A percentile compares a stretch with the other conserved stretches of the same genome.
Evolutionary conservation across 92 coral and sea anemone species (phyloP).

Genomic region (Porites rus): DNA sequence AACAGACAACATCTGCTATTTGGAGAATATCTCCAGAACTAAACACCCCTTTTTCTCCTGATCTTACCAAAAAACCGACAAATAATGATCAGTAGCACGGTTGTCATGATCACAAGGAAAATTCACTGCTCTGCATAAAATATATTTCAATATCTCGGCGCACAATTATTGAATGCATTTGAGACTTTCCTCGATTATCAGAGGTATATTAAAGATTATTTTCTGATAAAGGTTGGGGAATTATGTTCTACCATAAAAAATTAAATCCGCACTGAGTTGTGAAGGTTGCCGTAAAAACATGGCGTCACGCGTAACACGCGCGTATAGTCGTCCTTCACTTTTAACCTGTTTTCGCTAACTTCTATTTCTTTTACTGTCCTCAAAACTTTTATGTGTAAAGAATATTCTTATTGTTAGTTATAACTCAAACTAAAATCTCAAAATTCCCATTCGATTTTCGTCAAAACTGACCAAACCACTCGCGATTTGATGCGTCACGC

Average conservation of each 20-base stretch:
- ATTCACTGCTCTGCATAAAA: too few species aligned
- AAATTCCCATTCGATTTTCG: constrained; percentile 17
- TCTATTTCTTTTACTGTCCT: constrained; percentile 6
- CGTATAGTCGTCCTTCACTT: constrained; percentile 4
- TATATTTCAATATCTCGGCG: too few species aligned
- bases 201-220: constrained; percentile 14
- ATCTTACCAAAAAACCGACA: too few species aligned
- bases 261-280: background rate
- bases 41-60: too few species aligned
- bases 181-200: too few species aligned
- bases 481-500: constrained; percentile 40
- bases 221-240: constrained; percentile 12
- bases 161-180: too few species aligned
- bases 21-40: too few species aligned
- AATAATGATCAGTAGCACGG: too few species aligned
- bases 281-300: constrained; percentile 33
- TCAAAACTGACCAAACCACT: constrained; percentile 26
- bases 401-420: constrained; percentile 36
- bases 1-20: too few species aligned
- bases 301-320: constrained; percentile 38
- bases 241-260: background rate
- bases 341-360: too few species aligned
- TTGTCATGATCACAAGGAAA: too few species aligned
- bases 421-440: constrained; percentile 20
- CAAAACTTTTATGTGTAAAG: constrained; percentile 23